These are phyloP conservation scores for Subacronicta megacephala DNA, from an alignment of 2,888 invertebrate species.

Conservation along the genomic window DNA sequence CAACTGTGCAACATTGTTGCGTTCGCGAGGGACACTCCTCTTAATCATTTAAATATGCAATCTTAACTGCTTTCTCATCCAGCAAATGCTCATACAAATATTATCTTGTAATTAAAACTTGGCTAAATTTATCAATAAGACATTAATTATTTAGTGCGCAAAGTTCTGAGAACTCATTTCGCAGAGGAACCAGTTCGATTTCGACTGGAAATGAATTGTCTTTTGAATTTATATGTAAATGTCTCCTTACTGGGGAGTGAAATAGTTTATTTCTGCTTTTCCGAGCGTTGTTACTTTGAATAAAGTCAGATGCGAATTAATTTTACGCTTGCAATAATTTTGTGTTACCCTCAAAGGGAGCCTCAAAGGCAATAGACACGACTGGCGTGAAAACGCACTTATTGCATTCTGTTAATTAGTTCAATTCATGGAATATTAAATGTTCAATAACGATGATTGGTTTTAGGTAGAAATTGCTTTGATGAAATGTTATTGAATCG, in stretches of 20 bases:
- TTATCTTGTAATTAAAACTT: constrained; percentile 62
- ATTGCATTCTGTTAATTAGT: constrained; percentile 34
- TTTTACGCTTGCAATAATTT: constrained; percentile 49
- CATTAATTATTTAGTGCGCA: constrained; percentile 60
- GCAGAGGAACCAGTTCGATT: constrained; percentile 69
- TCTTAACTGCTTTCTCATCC: constrained; percentile 23
- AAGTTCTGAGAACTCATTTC: constrained; percentile 66
- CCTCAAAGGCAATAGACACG: constrained; percentile 33
- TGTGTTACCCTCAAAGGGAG: constrained; percentile 21
- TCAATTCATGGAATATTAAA: constrained; percentile 20
- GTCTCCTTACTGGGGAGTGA: constrained; percentile 53
- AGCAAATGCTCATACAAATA: constrained; percentile 24
- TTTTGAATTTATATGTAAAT: constrained; percentile 79
- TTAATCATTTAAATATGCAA: neutral
- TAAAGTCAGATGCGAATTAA: constrained; percentile 45
- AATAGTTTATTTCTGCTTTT: constrained; percentile 69
- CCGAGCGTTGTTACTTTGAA: constrained; percentile 49
- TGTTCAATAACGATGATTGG: neutral
- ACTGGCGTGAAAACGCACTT: constrained; percentile 24
- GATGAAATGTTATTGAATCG: too few species aligned
- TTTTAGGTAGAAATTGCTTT: neutral
- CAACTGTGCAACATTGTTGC: too few species aligned
- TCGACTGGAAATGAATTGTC: constrained; percentile 65
- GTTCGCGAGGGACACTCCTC: too few species aligned
- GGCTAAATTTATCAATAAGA: constrained; percentile 65